These are phyloP conservation scores for Atta cephalotes DNA, from an alignment of 1,140 invertebrate species.

Conservation along the genomic window DNA sequence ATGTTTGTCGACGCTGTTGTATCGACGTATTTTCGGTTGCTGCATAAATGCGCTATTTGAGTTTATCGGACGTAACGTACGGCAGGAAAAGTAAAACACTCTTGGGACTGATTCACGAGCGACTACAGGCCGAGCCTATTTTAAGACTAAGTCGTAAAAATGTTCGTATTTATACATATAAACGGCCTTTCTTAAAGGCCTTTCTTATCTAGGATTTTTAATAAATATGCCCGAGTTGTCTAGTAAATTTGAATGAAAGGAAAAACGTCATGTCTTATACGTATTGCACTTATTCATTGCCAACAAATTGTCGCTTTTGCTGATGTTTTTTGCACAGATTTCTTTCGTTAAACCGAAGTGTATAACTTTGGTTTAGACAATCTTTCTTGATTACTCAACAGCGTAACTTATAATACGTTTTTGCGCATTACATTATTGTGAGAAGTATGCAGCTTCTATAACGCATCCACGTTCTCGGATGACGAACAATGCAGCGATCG, in stretches of 20 bases:
- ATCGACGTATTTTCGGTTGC: constrained; percentile 37
- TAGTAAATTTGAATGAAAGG: constrained; percentile 12
- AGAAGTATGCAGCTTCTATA: constrained; percentile 13
- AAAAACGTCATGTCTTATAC: background rate
- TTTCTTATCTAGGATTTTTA: constrained; percentile 15
- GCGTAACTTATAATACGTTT: background rate
- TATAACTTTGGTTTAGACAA: background rate
- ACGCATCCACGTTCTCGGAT: background rate
- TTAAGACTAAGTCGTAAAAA: constrained; percentile 15
- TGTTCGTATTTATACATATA: background rate
- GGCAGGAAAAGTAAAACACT: constrained; percentile 17
- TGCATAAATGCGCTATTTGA: constrained; percentile 30
- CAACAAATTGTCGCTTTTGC: constrained; percentile 18
- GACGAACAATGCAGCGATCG: constrained; percentile 12
- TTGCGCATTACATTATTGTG: background rate
- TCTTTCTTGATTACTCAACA: constrained; percentile 10
- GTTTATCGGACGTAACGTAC: background rate
- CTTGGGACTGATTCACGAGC: background rate
- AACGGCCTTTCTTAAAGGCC: constrained; percentile 6
- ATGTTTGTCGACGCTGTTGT: constrained; percentile 22
- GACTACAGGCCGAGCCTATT: background rate
- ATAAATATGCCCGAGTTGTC: background rate
- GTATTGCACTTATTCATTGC: background rate
- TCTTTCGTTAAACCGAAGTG: background rate
- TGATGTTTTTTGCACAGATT: background rate